Conservation (phyloP, 1,140 invertebrate genomes). For the Euwallacea similis region DNA sequence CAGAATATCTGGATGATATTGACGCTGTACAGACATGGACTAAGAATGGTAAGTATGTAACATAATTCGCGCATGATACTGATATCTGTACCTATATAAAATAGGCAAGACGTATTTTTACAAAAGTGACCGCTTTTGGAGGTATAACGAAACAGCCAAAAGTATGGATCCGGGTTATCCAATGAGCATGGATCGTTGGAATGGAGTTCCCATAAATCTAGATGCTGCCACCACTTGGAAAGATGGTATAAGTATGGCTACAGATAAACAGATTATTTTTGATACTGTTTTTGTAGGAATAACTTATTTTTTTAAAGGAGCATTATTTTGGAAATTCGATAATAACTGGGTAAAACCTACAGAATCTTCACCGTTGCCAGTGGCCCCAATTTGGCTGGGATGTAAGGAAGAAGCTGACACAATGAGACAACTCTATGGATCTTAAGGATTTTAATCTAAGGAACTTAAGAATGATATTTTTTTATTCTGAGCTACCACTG, state of each 20-base stretch:
- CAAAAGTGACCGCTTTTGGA: conserved; percentile 67
- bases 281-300: conserved; percentile 50
- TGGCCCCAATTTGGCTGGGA: conserved; percentile 62
- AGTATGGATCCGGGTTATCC: conserved; percentile 69
- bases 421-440: conserved; percentile 21
- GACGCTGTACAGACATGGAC: conserved; percentile 72
- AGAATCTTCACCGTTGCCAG: conserved; percentile 57
- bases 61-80: not conserved
- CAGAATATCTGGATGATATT: conserved; percentile 63
- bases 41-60: conserved; percentile 53
- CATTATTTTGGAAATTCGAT: conserved; percentile 67
- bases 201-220: conserved; percentile 63
- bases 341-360: conserved; percentile 57
- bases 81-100: conserved; percentile 3
- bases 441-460: not conserved
- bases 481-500: conserved; percentile 66
- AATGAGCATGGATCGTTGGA: conserved; percentile 67
- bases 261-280: not conserved
- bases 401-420: conserved; percentile 53
- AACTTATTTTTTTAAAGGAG: conserved; percentile 68
- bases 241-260: conserved; percentile 54
- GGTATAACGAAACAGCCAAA: conserved; percentile 63
- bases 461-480: not conserved
- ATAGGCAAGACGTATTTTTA: conserved; percentile 61
- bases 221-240: conserved; percentile 68